Conservation (phyloP, 1,140 invertebrate species). For the Tribolium madens region DNA sequence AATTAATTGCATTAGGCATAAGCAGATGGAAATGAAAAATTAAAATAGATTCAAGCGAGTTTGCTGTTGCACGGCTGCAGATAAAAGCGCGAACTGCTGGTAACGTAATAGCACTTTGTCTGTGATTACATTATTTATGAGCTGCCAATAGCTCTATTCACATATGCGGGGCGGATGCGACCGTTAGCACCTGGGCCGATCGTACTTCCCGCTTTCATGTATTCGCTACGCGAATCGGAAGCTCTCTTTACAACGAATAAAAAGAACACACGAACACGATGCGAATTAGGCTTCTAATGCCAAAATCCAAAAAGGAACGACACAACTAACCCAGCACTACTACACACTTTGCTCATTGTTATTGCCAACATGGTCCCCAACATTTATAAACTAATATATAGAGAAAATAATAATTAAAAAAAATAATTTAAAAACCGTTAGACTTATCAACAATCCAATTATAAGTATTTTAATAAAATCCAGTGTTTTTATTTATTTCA, state of each 20-base stretch:
- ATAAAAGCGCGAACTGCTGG: constrained; percentile 42
- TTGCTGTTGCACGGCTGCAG: constrained; percentile 33
- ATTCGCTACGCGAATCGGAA: constrained; percentile 34
- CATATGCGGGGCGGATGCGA: constrained; percentile 55
- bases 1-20: constrained; percentile 40
- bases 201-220: constrained; percentile 19
- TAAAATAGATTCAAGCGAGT: constrained; percentile 47
- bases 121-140: constrained; percentile 60
- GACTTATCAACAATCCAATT: too few species aligned
- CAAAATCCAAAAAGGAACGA: background rate
- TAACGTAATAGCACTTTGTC: constrained; percentile 59
- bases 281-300: constrained; percentile 16
- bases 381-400: background rate
- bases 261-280: constrained; percentile 13
- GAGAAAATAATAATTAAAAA: too few species aligned
- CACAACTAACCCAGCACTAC: background rate
- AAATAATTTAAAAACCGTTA: too few species aligned
- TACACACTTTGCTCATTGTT: background rate
- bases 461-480: too few species aligned
- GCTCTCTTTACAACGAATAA: constrained; percentile 9
- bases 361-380: background rate
- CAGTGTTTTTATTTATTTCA: too few species aligned
- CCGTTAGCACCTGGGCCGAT: constrained; percentile 50
- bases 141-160: constrained; percentile 58
- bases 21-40: constrained; percentile 53